Base-by-base conservation (phyloP, 2,113 vertebrate genomes). In the Cephalopholis sonnerati region DNA sequence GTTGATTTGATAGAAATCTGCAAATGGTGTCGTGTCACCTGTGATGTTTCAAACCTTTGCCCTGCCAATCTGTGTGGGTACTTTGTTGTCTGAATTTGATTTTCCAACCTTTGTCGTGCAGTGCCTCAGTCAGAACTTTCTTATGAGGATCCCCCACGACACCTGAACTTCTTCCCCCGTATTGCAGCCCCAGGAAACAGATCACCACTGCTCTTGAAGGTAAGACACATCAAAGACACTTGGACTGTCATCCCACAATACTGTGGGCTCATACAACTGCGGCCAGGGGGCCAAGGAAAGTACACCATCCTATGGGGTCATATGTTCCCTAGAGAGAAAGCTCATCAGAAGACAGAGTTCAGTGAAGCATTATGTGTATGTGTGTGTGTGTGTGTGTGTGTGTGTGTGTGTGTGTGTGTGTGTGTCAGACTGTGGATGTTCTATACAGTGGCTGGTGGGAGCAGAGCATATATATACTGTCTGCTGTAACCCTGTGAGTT, bases 211-310 rank as follows among this genome's bases (percentile, higher is more conserved):
- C 39, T 64, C 3, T 51, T 32, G 16, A 22, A 53, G 67, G 62
- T 50, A 27, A 71, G 50, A 11, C 17, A 77, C 75, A 68, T 79
- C 54, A 79, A 71, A 79, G 71, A 46, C 41, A 71, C 65, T 46
- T 27, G 44, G 59, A 48, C 48, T 48, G 50, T 69, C 61, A 71
- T 75, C 48, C 29, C 16, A 53, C 18, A 53, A 66, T 41, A 76
- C 61, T 17, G 48, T 9, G 6, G 24, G 57, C 48, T 74, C 24
- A 46, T 39, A 25, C 70, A 64, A 22, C 46, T 50, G 36, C 12
- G 36, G 50, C 22, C 63, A 76, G 58, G 51, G 58, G 79, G 51
- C 59, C 63, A 66, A 39, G 12, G 10, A 57, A 54, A 62, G 65
- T 51, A 71, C 25, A 29, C 59, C 24, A 71, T 77, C 81, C 67